These are phyloP conservation scores for Lagodon rhomboides DNA, from an alignment of 2,797 vertebrate genomes.

Conservation along the genomic window DNA sequence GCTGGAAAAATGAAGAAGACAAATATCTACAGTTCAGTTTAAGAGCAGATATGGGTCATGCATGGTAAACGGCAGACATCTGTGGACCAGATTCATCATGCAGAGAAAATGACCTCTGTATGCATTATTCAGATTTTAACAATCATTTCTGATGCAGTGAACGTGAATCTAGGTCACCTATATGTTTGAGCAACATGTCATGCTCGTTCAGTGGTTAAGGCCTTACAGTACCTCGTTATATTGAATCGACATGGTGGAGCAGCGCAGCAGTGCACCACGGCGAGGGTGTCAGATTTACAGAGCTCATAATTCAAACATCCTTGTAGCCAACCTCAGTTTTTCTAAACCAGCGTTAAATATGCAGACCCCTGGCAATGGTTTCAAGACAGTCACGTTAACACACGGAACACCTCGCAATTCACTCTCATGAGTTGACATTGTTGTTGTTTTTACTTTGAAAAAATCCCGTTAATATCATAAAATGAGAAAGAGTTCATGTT, in stretches of 20 bases:
- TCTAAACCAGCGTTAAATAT: slow-evolving; percentile 5
- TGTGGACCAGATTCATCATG: slow-evolving; percentile 18
- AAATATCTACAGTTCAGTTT: not conserved
- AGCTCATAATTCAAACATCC: slow-evolving; percentile 12
- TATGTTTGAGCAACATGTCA: slow-evolving; percentile 30
- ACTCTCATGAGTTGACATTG: not conserved
- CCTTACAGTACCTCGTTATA: slow-evolving; percentile 36
- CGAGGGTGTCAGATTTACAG: slow-evolving; percentile 8
- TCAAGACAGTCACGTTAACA: slow-evolving; percentile 8
- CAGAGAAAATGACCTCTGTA: slow-evolving; percentile 15
- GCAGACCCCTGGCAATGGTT: not conserved
- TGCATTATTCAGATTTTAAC: slow-evolving; percentile 38
- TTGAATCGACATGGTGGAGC: slow-evolving; percentile 30
- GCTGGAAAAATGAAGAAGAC: not conserved
- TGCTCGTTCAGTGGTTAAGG: slow-evolving; percentile 43
- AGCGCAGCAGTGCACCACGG: slow-evolving; percentile 1
- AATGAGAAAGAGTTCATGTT: slow-evolving; percentile 3
- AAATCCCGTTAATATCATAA: slow-evolving; percentile 1
- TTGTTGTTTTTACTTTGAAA: not conserved
- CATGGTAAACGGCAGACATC: slow-evolving; percentile 11
- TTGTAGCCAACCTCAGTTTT: slow-evolving; percentile 3
- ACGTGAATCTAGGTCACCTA: slow-evolving; percentile 42
- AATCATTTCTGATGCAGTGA: slow-evolving; percentile 26
- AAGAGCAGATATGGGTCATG: slow-evolving; percentile 23
- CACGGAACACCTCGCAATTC: not conserved